phyloP scores from a whole-genome alignment of 2,113 vertebrate genomes.

The Misgurnus anguillicaudatus region DNA sequence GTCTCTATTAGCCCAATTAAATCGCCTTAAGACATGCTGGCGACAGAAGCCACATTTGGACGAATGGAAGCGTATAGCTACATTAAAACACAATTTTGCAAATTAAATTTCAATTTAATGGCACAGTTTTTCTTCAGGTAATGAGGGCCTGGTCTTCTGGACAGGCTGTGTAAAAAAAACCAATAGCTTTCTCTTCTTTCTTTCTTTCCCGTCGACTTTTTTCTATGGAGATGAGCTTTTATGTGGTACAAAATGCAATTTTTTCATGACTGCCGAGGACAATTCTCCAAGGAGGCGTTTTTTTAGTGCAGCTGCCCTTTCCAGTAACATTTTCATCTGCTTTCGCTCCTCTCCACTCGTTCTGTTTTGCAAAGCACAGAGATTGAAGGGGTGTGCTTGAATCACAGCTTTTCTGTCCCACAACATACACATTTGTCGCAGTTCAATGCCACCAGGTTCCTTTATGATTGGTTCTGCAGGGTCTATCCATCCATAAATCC shows the following conservation, averaged over 20 bases:
- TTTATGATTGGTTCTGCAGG: too few species aligned
- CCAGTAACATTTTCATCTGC: constrained; percentile 45
- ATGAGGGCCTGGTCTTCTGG: constrained; percentile 47
- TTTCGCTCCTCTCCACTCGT: constrained; percentile 17
- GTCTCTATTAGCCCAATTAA: constrained; percentile 77
- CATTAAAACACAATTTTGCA: constrained; percentile 74
- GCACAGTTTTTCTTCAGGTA: constrained; percentile 75
- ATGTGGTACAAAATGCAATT: constrained; percentile 44
- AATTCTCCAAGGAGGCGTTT: constrained; percentile 34
- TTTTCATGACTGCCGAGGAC: constrained; percentile 35
- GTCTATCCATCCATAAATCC: too few species aligned
- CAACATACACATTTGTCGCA: background rate
- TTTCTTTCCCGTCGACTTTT: constrained; percentile 31
- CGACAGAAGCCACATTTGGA: constrained; percentile 65
- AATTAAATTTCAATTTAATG: constrained; percentile 79
- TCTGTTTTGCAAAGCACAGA: constrained; percentile 13
- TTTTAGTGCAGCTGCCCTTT: constrained; percentile 44
- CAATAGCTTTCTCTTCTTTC: constrained; percentile 50
- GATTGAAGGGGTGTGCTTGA: constrained; percentile 5
- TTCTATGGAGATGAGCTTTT: constrained; percentile 36
- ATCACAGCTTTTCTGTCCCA: constrained; percentile 9
- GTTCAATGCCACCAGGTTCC: background rate
- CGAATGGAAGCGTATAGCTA: constrained; percentile 68
- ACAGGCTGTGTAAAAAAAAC: constrained; percentile 41
- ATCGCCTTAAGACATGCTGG: constrained; percentile 68